Percentiles rank a stretch among this genome's conserved stretches.
These are phyloP conservation scores for Tinea semifulvella DNA, from an alignment of 2,888 invertebrate species.

Conservation along the genomic window DNA sequence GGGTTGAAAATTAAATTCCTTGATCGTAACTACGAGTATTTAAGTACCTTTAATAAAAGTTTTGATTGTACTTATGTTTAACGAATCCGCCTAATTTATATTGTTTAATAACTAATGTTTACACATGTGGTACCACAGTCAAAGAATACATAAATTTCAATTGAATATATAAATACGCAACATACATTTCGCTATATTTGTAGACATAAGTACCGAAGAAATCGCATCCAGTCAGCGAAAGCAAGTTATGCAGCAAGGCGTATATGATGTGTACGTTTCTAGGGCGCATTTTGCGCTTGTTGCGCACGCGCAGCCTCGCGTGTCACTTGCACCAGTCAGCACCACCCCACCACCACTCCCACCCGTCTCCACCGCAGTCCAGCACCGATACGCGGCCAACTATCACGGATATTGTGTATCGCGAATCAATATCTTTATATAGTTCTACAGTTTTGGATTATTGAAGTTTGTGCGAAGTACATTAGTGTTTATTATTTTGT, in stretches of 20 bases:
- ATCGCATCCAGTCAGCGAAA: slow-evolving; percentile 38
- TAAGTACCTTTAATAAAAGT: too few species aligned
- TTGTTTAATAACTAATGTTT: too few species aligned
- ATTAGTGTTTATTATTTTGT: slow-evolving; percentile 1
- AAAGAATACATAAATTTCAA: too few species aligned
- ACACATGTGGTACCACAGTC: too few species aligned
- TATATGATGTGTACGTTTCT: slow-evolving; percentile 34
- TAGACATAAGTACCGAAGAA: slow-evolving; percentile 8
- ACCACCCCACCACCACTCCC: slow-evolving; percentile 6
- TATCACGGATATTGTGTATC: slow-evolving; percentile 1
- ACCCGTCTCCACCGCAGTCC: slow-evolving; percentile 13
- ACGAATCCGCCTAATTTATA: too few species aligned
- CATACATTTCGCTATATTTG: slow-evolving; percentile 3
- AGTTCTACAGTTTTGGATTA: too few species aligned
- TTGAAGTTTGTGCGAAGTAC: slow-evolving; percentile 1
- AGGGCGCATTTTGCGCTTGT: slow-evolving; percentile 32
- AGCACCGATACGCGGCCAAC: slow-evolving; percentile 21
- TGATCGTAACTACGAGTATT: too few species aligned
- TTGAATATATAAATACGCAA: too few species aligned
- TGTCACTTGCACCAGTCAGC: slow-evolving; percentile 8
- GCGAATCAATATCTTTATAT: neutral
- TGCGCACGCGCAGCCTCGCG: slow-evolving; percentile 18
- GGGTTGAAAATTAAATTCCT: too few species aligned
- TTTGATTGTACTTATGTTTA: too few species aligned
- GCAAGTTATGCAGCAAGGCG: slow-evolving; percentile 33